Percentiles rank a stretch among this genome's conserved stretches.
Evolutionary conservation across 1,140 invertebrate genomes (phyloP).

Genomic region (Drosophila sproati): DNA sequence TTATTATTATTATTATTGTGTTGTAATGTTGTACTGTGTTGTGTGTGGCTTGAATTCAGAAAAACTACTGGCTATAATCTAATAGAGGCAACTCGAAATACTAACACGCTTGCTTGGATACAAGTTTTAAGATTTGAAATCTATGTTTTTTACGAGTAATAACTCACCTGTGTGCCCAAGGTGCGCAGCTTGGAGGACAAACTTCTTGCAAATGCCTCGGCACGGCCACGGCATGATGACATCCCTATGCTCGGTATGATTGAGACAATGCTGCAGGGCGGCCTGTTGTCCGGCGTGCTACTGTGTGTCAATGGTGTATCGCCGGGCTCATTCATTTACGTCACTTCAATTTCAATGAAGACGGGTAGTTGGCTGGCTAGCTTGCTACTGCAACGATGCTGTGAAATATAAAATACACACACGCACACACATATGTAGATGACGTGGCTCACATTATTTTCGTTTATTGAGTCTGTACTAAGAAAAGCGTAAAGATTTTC

Average conservation of each 20-base stretch:
- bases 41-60: not conserved
- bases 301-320: conserved; percentile 78
- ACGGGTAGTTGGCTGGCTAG: conserved; percentile 11
- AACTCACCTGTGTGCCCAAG: conserved; percentile 86
- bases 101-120: conserved; percentile 7
- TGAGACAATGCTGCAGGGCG: conserved; percentile 79
- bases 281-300: conserved; percentile 74
- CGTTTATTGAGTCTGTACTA: conserved; percentile 14
- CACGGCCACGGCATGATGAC: conserved; percentile 91
- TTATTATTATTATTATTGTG: not conserved
- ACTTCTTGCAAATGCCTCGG: conserved; percentile 91
- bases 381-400: conserved; percentile 55
- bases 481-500: conserved; percentile 22
- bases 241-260: conserved; percentile 85
- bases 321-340: conserved; percentile 84
- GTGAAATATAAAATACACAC: conserved; percentile 44
- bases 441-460: conserved; percentile 18
- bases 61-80: not conserved
- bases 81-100: not conserved
- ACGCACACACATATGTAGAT: conserved; percentile 4
- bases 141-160: no score
- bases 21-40: not conserved
- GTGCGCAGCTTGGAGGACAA: conserved; percentile 90
- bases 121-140: not conserved
- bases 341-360: conserved; percentile 47